These are phyloP conservation scores for Lichenostomus cassidix DNA, from an alignment of 2,113 vertebrate genomes.

Conservation along the genomic window DNA sequence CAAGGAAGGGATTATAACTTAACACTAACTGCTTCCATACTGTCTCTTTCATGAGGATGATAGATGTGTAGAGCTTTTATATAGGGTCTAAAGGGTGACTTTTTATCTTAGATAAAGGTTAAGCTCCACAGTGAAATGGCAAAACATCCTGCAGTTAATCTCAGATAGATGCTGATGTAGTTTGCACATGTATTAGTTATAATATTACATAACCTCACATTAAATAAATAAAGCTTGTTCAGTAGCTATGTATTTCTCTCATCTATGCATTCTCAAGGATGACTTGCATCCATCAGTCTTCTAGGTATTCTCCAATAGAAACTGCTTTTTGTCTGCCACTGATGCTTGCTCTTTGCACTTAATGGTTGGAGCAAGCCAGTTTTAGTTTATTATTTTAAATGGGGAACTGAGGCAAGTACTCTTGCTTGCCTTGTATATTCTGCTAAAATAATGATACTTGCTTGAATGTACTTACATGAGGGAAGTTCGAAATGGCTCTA, in stretches of 20 bases:
- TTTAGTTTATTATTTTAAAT: slow-evolving; percentile 51
- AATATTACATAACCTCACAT: slow-evolving; percentile 38
- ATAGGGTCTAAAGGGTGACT: slow-evolving; percentile 29
- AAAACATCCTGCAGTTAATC: slow-evolving; percentile 47
- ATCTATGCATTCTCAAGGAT: neutral
- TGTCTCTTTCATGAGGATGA: slow-evolving; percentile 31
- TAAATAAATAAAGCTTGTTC: slow-evolving; percentile 14
- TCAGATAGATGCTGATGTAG: slow-evolving; percentile 26
- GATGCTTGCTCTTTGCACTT: slow-evolving; percentile 61
- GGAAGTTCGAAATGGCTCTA: slow-evolving; percentile 45
- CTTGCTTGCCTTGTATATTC: slow-evolving; percentile 64
- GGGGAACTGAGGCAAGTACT: slow-evolving; percentile 31
- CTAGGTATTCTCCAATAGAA: slow-evolving; percentile 13
- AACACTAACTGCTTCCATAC: slow-evolving; percentile 51
- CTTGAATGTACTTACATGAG: slow-evolving; percentile 63
- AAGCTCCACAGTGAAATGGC: slow-evolving; percentile 12
- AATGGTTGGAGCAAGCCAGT: slow-evolving; percentile 54
- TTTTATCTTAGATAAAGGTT: slow-evolving; percentile 43
- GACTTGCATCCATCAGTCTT: slow-evolving; percentile 45
- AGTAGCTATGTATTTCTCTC: neutral
- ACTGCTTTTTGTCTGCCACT: slow-evolving; percentile 13
- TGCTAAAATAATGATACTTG: slow-evolving; percentile 4
- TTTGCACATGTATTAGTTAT: slow-evolving; percentile 22
- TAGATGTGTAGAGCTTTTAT: slow-evolving; percentile 21
- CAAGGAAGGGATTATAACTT: slow-evolving; percentile 21